phyloP scores from a whole-genome alignment of 1,140 invertebrate genomes.

The Fopius arisanus region DNA sequence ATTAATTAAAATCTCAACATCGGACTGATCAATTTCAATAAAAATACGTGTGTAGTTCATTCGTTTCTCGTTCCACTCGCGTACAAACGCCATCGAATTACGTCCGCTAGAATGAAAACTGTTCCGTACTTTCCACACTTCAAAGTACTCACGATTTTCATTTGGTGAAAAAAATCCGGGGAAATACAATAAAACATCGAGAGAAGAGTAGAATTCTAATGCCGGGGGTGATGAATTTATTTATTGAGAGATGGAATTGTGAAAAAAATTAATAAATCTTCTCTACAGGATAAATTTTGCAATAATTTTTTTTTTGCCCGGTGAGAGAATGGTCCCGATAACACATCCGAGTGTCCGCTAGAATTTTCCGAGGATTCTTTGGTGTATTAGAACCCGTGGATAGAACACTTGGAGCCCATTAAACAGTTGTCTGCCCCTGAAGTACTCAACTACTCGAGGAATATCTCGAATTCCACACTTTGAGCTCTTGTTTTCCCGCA shows the following conservation, averaged over 20 bases:
- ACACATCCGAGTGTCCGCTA: no score
- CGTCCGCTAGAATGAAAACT: background rate
- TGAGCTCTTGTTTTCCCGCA: background rate
- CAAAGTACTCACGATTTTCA: background rate
- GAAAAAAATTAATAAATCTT: no score
- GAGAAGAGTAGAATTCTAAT: background rate
- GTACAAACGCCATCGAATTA: background rate
- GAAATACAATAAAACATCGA: background rate
- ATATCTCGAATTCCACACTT: background rate
- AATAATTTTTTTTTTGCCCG: no score
- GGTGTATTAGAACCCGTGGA: background rate
- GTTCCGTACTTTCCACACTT: background rate
- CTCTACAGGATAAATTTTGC: no score
- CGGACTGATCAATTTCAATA: background rate
- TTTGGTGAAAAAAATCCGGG: background rate
- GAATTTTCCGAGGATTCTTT: background rate
- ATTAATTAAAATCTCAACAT: background rate
- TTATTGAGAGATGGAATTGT: no score
- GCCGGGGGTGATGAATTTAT: no score
- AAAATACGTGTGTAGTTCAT: background rate
- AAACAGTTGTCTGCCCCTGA: background rate
- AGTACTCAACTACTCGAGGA: background rate
- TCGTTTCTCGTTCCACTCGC: background rate
- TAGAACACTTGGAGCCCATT: background rate
- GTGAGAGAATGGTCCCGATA: no score